Evolutionary conservation across 2,888 invertebrate genomes (phyloP).

Genomic region (Limnephilus lunatus): DNA sequence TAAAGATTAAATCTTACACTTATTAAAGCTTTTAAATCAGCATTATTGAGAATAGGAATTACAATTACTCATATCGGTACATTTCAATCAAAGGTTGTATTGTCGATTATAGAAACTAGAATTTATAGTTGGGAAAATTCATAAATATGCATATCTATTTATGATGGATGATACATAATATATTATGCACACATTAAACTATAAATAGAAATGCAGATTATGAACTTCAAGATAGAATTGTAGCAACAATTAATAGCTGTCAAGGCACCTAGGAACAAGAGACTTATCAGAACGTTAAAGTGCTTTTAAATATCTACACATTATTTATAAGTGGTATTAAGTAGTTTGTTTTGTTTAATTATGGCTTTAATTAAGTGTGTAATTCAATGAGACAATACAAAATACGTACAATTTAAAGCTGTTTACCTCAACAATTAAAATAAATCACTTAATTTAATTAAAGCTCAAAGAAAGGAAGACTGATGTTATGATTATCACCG

Average conservation of each 20-base stretch:
- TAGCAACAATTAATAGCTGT: neutral
- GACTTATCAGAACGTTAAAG: neutral
- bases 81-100: neutral
- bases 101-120: neutral
- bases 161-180: neutral
- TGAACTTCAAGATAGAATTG: neutral
- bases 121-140: neutral
- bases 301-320: neutral
- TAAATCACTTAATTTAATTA: constrained; percentile 51
- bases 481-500: neutral
- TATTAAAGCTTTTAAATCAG: neutral
- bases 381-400: neutral
- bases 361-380: neutral
- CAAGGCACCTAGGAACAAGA: neutral
- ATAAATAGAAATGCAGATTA: neutral
- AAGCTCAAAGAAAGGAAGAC: constrained; percentile 55
- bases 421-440: constrained; percentile 24
- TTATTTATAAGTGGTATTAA: neutral
- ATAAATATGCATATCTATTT: neutral
- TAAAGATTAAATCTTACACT: neutral
- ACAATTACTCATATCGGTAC: neutral
- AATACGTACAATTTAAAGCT: neutral
- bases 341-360: neutral
- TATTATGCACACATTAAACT: neutral
- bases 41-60: no score